Conservation (phyloP, 1,140 invertebrate species). For the Schlechtendalia chinensis region DNA sequence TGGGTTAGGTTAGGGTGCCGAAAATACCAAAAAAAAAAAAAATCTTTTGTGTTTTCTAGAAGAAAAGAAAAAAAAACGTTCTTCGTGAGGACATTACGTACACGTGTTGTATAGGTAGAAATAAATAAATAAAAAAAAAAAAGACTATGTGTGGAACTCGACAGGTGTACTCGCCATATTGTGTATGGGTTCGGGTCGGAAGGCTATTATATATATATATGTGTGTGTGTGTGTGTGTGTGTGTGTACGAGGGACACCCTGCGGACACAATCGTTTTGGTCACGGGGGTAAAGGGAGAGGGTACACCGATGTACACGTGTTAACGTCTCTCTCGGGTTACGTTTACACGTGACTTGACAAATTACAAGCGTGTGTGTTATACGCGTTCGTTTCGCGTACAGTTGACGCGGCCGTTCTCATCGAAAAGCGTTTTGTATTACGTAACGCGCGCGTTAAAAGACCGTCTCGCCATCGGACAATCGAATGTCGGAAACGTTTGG, state of each 20-base stretch:
- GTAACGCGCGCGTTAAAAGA: no score
- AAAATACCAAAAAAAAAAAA: no score
- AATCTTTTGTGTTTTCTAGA: background rate
- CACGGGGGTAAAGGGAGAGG: background rate
- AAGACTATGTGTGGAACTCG: background rate
- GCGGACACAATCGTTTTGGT: slow-evolving; percentile 24
- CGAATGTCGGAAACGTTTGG: no score
- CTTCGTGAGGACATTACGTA: no score
- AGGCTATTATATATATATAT: background rate
- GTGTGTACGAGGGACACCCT: background rate
- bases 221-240: background rate
- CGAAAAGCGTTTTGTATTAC: background rate
- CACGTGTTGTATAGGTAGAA: no score
- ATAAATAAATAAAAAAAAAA: no score
- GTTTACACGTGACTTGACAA: slow-evolving; percentile 48
- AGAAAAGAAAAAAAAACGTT: no score
- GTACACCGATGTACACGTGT: slow-evolving; percentile 19
- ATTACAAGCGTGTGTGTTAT: slow-evolving; percentile 10
- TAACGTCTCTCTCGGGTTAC: slow-evolving; percentile 46
- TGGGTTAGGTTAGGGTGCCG: no score
- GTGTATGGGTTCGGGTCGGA: no score
- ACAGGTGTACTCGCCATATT: slow-evolving; percentile 27
- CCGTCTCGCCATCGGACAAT: no score
- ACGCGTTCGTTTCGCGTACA: background rate
- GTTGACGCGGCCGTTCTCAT: slow-evolving; percentile 5